Evolutionary conservation across 2,888 invertebrate genomes (phyloP).

Genomic region (Aleiodes testaceus): DNA sequence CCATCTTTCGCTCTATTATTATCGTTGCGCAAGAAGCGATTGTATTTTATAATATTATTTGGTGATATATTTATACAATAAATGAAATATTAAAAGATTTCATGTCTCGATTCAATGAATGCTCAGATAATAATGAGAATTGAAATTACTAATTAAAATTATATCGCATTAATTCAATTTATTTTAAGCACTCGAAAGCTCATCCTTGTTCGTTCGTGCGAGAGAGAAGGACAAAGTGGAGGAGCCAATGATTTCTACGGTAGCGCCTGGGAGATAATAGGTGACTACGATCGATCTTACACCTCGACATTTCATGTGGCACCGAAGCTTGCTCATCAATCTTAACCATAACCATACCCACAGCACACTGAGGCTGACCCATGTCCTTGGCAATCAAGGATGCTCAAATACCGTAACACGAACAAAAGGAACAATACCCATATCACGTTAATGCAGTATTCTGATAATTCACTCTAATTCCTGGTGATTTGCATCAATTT

Average conservation of each 20-base stretch:
- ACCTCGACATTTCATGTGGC: constrained; percentile 6
- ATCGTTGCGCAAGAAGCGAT: constrained; percentile 47
- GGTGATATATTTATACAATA: constrained; percentile 70
- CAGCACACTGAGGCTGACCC: constrained; percentile 6
- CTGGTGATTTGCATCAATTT: neutral
- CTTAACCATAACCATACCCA: constrained; percentile 13
- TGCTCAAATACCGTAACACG: constrained; percentile 18
- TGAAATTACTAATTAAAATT: too few relatives aligned
- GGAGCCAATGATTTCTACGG: neutral
- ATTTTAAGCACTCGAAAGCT: neutral
- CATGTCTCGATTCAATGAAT: too few relatives aligned
- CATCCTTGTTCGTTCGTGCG: neutral
- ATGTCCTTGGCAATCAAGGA: constrained; percentile 39
- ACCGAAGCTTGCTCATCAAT: constrained; percentile 26
- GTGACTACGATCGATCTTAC: constrained; percentile 21
- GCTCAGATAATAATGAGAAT: too few relatives aligned
- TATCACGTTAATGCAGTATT: neutral
- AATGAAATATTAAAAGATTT: constrained; percentile 53
- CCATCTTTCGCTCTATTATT: constrained; percentile 37
- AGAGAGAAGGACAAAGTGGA: neutral
- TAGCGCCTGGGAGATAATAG: constrained; percentile 20
- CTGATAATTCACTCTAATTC: neutral
- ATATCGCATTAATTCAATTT: neutral
- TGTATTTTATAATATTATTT: constrained; percentile 63
- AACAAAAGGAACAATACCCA: constrained; percentile 7